Percentiles rank a stretch among this genome's conserved stretches.
Conservation (phyloP, 2,888 invertebrate genomes). For the Drosophila seclusa region DNA sequence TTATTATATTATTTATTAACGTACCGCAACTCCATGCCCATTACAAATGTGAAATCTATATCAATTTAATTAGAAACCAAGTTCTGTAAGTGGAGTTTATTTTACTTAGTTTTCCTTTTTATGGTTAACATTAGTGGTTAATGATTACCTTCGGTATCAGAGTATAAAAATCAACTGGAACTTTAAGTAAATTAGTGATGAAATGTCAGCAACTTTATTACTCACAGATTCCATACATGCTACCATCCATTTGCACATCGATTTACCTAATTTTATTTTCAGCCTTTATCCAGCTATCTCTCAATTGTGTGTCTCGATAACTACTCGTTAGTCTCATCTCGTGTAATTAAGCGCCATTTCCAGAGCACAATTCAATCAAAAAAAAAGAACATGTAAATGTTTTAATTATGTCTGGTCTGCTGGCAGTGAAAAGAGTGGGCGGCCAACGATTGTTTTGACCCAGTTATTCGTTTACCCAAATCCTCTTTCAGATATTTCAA, state of each 20-base stretch:
- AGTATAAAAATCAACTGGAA: not conserved
- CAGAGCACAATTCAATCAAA: not conserved
- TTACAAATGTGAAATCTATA: not conserved
- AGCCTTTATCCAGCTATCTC: not conserved
- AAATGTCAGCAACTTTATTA: not conserved
- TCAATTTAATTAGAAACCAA: not conserved
- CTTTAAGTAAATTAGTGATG: not conserved
- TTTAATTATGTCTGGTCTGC: conserved; percentile 5
- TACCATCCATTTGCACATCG: not conserved
- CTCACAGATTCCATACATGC: not conserved
- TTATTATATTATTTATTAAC: too few species aligned
- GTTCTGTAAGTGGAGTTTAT: not conserved
- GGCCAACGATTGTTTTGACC: conserved; percentile 33
- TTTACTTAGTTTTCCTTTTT: not conserved
- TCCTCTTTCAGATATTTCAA: conserved; percentile 26
- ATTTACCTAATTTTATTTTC: not conserved
- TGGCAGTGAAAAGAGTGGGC: not conserved
- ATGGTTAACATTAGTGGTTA: not conserved
- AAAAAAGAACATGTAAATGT: not conserved
- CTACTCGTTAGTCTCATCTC: too few species aligned
- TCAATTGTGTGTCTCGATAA: not conserved
- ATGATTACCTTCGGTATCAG: not conserved
- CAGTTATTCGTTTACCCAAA: conserved; percentile 53
- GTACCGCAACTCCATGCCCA: not conserved
- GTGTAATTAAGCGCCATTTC: conserved; percentile 12